These are phyloP conservation scores for Parotia lawesii DNA, from an alignment of 2,113 vertebrate genomes.

Conservation along the genomic window DNA sequence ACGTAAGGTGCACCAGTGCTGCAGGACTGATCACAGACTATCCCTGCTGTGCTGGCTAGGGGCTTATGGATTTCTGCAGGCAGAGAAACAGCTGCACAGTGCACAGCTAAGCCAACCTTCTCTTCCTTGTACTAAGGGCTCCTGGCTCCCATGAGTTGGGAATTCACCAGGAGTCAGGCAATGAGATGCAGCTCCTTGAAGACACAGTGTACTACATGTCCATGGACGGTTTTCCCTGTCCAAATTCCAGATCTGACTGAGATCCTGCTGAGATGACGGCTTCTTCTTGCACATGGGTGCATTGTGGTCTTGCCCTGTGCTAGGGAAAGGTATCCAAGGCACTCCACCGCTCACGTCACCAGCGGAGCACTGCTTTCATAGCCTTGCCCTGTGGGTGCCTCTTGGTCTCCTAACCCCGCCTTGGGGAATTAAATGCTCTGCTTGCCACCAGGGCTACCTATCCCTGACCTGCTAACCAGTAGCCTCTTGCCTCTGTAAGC, in stretches of 20 bases:
- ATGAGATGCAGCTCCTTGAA: background rate
- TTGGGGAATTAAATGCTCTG: background rate
- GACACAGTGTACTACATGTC: no score
- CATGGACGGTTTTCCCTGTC: background rate
- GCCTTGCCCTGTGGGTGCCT: background rate
- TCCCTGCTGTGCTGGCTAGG: background rate
- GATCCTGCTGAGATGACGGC: background rate
- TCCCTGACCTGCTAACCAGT: background rate
- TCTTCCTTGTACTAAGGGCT: background rate
- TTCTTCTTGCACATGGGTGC: background rate
- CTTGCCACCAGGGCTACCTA: background rate
- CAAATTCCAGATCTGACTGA: background rate
- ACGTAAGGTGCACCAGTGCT: background rate
- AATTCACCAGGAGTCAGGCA: background rate
- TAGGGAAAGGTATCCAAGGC: background rate
- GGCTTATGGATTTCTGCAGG: background rate
- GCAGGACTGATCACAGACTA: background rate
- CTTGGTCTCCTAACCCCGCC: background rate
- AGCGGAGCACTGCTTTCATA: background rate
- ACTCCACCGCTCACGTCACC: background rate
- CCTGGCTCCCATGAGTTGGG: background rate
- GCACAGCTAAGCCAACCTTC: background rate
- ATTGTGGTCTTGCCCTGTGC: accelerated
- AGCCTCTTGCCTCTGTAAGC: background rate
- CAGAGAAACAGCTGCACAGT: background rate